These are phyloP conservation scores for Laspeyria flexula DNA, from an alignment of 2,888 invertebrate species.

Conservation along the genomic window DNA sequence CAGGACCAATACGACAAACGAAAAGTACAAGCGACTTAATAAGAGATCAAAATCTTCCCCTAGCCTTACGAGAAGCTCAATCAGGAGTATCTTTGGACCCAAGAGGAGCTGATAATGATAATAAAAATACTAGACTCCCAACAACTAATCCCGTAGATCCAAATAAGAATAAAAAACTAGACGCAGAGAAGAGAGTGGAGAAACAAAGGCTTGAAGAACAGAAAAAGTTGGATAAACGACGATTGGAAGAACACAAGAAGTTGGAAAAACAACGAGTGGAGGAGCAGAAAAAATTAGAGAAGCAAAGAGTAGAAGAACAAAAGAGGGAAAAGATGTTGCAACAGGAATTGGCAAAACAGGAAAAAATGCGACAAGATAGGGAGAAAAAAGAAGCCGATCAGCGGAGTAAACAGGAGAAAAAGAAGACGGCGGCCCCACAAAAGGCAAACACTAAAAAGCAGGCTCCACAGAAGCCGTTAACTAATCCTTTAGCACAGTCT, in stretches of 20 bases:
- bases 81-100: slow-evolving; percentile 60
- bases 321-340: too few relatives aligned
- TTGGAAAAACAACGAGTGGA: slow-evolving; percentile 63
- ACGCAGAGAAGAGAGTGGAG: slow-evolving; percentile 38
- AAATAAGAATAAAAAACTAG: slow-evolving; percentile 24
- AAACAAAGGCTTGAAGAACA: slow-evolving; percentile 37
- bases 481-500: slow-evolving; percentile 29
- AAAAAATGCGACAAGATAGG: slow-evolving; percentile 36
- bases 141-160: slow-evolving; percentile 3
- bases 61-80: slow-evolving; percentile 53
- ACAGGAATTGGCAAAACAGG: slow-evolving; percentile 47
- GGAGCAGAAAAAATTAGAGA: slow-evolving; percentile 60
- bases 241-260: slow-evolving; percentile 61
- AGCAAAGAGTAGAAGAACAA: slow-evolving; percentile 17
- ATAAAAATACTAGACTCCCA: slow-evolving; percentile 19
- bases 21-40: slow-evolving; percentile 66
- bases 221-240: slow-evolving; percentile 46
- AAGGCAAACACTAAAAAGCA: slow-evolving; percentile 39
- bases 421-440: slow-evolving; percentile 37
- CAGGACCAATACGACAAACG: slow-evolving; percentile 42
- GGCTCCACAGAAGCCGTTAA: slow-evolving; percentile 30
- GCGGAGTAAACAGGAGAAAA: slow-evolving; percentile 26
- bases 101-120: slow-evolving; percentile 47
- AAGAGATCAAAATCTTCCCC: slow-evolving; percentile 37
- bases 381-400: slow-evolving; percentile 40